Base-by-base conservation (phyloP, 2,888 invertebrate genomes). In the Atherix ibis region DNA sequence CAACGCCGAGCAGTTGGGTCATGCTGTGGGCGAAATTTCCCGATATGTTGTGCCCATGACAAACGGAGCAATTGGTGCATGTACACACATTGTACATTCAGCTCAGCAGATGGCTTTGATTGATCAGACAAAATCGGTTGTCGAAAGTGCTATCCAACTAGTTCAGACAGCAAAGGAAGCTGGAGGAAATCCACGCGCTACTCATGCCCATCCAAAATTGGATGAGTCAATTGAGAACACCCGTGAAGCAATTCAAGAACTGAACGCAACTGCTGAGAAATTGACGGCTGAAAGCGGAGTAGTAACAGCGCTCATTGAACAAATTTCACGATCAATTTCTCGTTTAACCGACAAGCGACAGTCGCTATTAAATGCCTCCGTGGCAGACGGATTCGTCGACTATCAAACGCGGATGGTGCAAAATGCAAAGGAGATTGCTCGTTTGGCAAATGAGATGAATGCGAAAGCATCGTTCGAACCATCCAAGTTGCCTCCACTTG, bases 331-430 rank as follows among this genome's bases (percentile, higher is more conserved):
- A 8, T 76, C 92, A n/a, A 83, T 91, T 56, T 78, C 76, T 0
- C 63, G 80, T 2, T 67, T 89, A 37, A 77, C 83, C 1, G 81
- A 84, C 44, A 74, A 77, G 52, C 67, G 78, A 50, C 74, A 54
- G 40, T 81, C 81, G 0, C 63, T 81, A 6, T 63, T 80, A 38
- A 77, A 80, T 3, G 69, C 74, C 0, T 75, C 71, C 46, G 71
- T 75, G 46, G 66, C 71, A 1, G 80, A 79, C 43, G 75, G 75
- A 29, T 97, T 85, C 58, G 95, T 92, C 3, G 94, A 95, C 64
- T 94, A 88, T 56, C 98, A 98, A 64, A 92, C 95, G 0, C 69
- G 91, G 40, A 97, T 98, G 94, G 91, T 97, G 17, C 81, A 80
- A 43, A 74, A 80, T 30, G 82, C 89, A 16, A 95, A 95, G 63